Evolutionary conservation across 2,113 vertebrate genomes (phyloP).

Genomic region (Crypturellus undulatus): DNA sequence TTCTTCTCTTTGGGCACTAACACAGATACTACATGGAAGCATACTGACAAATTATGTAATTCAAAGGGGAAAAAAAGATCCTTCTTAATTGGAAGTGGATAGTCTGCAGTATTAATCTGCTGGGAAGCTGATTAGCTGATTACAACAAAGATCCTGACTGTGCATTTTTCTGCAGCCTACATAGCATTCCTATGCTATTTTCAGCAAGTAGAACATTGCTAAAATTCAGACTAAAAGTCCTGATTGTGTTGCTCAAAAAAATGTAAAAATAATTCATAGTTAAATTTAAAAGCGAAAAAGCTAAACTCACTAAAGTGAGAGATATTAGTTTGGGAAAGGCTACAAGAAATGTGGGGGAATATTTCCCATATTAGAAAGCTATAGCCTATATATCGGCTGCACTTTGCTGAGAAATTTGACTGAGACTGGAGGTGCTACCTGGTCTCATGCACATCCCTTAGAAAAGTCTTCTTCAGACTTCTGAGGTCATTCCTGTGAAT

Average conservation of each 20-base stretch:
- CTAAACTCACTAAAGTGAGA: neutral
- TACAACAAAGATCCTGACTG: neutral
- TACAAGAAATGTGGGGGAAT: neutral
- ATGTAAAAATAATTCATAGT: neutral
- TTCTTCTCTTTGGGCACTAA: neutral
- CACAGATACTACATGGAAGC: neutral
- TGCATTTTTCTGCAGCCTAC: neutral
- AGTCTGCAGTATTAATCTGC: neutral
- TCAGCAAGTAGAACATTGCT: neutral
- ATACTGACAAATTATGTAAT: neutral
- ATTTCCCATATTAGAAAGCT: neutral
- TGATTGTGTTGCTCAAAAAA: neutral
- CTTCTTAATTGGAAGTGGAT: neutral
- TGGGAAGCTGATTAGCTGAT: neutral
- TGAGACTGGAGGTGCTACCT: neutral
- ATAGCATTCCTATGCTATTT: neutral
- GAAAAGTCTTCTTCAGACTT: neutral
- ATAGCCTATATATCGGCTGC: neutral
- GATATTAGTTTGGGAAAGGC: neutral
- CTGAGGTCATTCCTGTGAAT: neutral
- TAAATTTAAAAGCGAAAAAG: neutral
- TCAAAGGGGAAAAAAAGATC: constrained; percentile 1
- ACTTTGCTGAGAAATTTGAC: neutral
- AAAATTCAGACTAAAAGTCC: neutral
- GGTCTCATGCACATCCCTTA: neutral